Evolutionary conservation across 2,113 vertebrate genomes (phyloP), one percentile per base, ranked within the genome.

Genomic region (Microtus oregoni): DNA sequence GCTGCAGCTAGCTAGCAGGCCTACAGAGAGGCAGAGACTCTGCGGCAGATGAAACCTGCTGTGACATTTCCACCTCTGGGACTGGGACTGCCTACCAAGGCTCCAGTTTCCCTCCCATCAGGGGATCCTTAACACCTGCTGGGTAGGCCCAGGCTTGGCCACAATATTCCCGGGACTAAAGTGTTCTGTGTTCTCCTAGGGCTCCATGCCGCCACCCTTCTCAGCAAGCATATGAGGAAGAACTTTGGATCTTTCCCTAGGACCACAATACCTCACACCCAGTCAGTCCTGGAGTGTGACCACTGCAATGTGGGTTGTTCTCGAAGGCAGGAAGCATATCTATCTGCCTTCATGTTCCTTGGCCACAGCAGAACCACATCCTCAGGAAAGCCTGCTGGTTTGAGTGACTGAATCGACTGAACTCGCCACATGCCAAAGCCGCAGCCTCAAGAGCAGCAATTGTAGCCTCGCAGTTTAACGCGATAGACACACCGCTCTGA

Each of bases 1-100:
- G 52, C 83, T 81, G 93, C 92, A 89, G 89, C 83, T 93, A 96
- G 88, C 90, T 58, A 88, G 97, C 96, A 81, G 86, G 86, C 26
- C 20, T 55, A 3, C 73, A 32, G 72, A 77, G n/a, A 94, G 86
- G 94, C 91, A 95, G 55, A 55, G 55, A 55, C 1, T 5, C 91
- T 52, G 3, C 22, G 11, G 63, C 32, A n/a, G 73, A 77, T 32
- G 41, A 91, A 95, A 87, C 58, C 92, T 13, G 10, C 28, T 28
- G n/a, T 92, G 86, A 47, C 44, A 67, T 76, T 61, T 63, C 52
- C 17, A 20, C 44, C 72, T 58, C 55, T 58, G 17, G 19, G 55
- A 58, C 17, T 4, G 75, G 20, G n/a, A 65, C 58, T 9, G 65
- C 28, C 70, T 82, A 7, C 44, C 44, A 24, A 87, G 30, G 28